Conservation (phyloP, 2,888 invertebrate species). For the Dinocampus coccinellae region DNA sequence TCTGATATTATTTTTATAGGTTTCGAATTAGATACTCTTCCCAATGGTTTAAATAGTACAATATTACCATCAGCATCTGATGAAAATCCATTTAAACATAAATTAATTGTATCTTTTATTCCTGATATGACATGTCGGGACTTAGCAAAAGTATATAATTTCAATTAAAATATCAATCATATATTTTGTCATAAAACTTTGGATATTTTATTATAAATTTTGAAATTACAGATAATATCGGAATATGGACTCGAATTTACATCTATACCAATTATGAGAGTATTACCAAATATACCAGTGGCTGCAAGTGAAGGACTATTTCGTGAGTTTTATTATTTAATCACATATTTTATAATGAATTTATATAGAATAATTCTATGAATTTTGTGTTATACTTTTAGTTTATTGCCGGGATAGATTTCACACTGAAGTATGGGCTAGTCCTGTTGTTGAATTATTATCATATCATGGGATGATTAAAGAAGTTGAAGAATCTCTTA, state of each 20-base stretch:
- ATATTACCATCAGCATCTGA: not conserved
- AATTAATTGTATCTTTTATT: conserved; percentile 81
- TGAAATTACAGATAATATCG: not conserved
- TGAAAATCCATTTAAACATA: not conserved
- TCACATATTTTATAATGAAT: not conserved
- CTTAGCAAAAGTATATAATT: conserved; percentile 74
- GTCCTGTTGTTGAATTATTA: conserved; percentile 66
- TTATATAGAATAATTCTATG: not conserved
- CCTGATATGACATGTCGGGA: conserved; percentile 80
- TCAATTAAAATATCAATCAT: no score
- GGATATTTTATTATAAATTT: not conserved
- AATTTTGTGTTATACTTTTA: conserved; percentile 45
- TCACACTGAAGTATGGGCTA: not conserved
- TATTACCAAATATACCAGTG: conserved; percentile 93
- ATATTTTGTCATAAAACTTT: no score
- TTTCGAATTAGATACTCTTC: not conserved
- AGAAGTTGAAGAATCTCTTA: conserved; percentile 82
- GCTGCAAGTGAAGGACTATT: conserved; percentile 69
- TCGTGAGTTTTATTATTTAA: conserved; percentile 46
- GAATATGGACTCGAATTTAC: conserved; percentile 24
- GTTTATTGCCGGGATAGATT: conserved; percentile 63
- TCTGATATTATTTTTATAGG: not conserved
- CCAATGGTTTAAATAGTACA: not conserved
- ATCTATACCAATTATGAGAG: conserved; percentile 73
- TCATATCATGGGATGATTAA: conserved; percentile 77